These are phyloP conservation scores for Peromyscus attwateri DNA, from an alignment of 2,797 vertebrate species.

Conservation along the genomic window DNA sequence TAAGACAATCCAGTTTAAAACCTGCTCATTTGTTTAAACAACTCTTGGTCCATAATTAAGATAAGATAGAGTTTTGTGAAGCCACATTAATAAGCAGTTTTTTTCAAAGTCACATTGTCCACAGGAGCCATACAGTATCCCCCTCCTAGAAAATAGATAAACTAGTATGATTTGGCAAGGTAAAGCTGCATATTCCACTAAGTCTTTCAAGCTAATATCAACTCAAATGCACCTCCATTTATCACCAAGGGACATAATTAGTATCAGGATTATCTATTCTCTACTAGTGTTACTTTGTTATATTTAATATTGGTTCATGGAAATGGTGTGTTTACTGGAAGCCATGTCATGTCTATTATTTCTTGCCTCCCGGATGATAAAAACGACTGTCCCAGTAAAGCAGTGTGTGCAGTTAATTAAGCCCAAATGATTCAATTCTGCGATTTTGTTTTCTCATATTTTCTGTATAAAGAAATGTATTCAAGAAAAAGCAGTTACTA, in stretches of 20 bases:
- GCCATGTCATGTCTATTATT: not conserved
- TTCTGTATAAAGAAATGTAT: slow-evolving; percentile 60
- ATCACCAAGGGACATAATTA: slow-evolving; percentile 61
- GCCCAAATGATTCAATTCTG: slow-evolving; percentile 50
- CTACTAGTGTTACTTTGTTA: not conserved
- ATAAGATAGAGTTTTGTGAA: not conserved
- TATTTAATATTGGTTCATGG: slow-evolving; percentile 43
- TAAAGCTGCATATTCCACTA: not conserved
- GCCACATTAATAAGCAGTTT: not conserved
- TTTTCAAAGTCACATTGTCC: not conserved
- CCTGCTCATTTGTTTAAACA: not conserved
- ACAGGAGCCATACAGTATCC: not conserved
- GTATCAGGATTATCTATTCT: not conserved
- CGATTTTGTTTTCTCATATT: not conserved
- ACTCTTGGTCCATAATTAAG: no score
- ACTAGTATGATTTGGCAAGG: not conserved
- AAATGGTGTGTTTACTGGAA: slow-evolving; percentile 32
- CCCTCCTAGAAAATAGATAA: not conserved
- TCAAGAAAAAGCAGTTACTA: slow-evolving; percentile 14
- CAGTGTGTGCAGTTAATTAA: slow-evolving; percentile 48
- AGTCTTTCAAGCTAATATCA: not conserved
- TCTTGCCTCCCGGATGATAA: not conserved
- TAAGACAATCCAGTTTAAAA: not conserved
- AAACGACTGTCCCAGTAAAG: slow-evolving; percentile 57
- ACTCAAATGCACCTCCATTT: not conserved